Evolutionary conservation across 1,140 invertebrate genomes (phyloP), one percentile per base, ranked within the genome.

Genomic region (Drosophila lini): DNA sequence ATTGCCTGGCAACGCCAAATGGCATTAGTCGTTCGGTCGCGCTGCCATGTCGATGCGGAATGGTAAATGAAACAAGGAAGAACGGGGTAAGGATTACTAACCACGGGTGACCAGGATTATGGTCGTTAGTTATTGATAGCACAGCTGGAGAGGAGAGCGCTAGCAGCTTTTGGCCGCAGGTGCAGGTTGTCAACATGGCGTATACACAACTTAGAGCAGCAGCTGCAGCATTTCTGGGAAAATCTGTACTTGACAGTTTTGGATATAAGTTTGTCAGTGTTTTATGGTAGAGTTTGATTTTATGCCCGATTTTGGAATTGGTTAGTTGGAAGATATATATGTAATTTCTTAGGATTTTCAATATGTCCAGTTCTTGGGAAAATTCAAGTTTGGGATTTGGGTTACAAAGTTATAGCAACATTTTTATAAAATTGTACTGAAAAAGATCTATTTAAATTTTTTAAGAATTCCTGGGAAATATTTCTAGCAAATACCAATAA

Each of bases 101-200:
- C 34, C 9, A 34, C 38, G 44, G 70, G 52, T 44, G 71, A 42
- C 73, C 55, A 77, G 74, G 73, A 77, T 76, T 76, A 76, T 59
- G 61, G 58, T 75, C 58, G 73, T 75, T 76, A 77, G 55, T 77
- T 67, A 67, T 76, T 76, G 47, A 76, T 67, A 48, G 38, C 68
- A 22, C 68, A 59, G 68, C 53, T 42, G 56, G 57, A 32, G 57
- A 42, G 40, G 32, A 15, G 8, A 16, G 11, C 32, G 13, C 47
- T 28, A 32, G 32, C 48, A 59, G 55, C 67, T 56, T 15, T 56
- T 41, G 58, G 48, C n/a, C n/a, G 47, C 58, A 68, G 61, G 61
- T 77, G 56, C 74, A 65, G 64, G 25, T 19, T 36, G 67, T n/a
- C 70, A 38, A 52, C 68, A 45, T 48, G 68, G 70, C 70, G 70